Percentiles rank a stretch among this genome's conserved stretches.
Conservation (phyloP, 1,140 invertebrate genomes). For the Cydia fagiglandana region DNA sequence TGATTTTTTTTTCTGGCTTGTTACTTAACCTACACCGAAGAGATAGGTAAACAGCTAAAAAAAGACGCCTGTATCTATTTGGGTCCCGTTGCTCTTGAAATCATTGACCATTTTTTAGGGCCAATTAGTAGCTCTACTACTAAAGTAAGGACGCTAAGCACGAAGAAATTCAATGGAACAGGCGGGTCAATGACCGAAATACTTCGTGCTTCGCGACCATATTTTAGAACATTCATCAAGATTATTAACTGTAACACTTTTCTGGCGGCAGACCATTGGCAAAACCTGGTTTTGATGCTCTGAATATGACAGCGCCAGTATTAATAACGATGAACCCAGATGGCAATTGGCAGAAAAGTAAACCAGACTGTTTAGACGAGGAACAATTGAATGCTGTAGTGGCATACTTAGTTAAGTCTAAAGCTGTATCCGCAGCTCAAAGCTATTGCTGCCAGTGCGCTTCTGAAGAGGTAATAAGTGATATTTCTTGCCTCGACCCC, state of each 20-base stretch:
- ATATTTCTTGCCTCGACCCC: slow-evolving; percentile 40
- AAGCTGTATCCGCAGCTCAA: slow-evolving; percentile 63
- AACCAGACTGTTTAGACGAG: slow-evolving; percentile 56
- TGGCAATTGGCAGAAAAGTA: slow-evolving; percentile 64
- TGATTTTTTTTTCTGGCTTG: too few species aligned
- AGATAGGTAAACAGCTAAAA: too few species aligned
- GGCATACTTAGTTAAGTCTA: slow-evolving; percentile 57
- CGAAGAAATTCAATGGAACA: too few species aligned
- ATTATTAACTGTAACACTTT: background rate
- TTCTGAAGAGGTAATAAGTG: slow-evolving; percentile 39
- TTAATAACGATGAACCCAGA: slow-evolving; percentile 64
- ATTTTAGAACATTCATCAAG: background rate
- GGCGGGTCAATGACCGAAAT: too few species aligned
- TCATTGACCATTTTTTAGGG: too few species aligned
- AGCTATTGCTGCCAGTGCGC: slow-evolving; percentile 67
- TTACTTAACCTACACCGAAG: too few species aligned
- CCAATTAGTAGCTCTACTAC: too few species aligned
- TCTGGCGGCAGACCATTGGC: slow-evolving; percentile 52
- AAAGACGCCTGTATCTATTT: too few species aligned
- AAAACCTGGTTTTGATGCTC: slow-evolving; percentile 58
- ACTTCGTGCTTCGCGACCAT: too few species aligned
- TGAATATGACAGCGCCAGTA: slow-evolving; percentile 60
- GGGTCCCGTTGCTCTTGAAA: too few species aligned
- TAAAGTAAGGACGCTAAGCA: too few species aligned
- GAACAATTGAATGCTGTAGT: slow-evolving; percentile 55